Evolutionary conservation across 2,797 vertebrate species (phyloP).

Genomic region (Oreochromis mossambicus): DNA sequence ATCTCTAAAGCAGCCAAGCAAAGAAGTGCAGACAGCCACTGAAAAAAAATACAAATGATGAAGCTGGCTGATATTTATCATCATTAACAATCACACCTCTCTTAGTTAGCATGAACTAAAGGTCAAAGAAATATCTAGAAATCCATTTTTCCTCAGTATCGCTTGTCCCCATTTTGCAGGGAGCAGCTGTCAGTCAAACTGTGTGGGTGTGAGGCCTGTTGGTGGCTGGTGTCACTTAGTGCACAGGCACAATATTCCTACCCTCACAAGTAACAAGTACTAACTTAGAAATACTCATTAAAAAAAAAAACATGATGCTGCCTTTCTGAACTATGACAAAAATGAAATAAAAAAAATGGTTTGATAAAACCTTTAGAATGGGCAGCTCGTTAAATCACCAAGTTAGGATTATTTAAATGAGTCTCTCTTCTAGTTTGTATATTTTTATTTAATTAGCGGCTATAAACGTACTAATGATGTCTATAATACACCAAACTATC

Average conservation of each 20-base stretch:
- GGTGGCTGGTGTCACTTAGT: neutral
- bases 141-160: neutral
- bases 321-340: neutral
- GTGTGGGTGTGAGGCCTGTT: neutral
- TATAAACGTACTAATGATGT: neutral
- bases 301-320: neutral
- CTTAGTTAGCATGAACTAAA: neutral
- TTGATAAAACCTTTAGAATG: neutral
- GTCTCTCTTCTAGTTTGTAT: neutral
- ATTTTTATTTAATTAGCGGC: neutral
- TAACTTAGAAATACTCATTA: neutral
- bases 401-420: neutral
- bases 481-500: neutral
- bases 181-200: slow-evolving; percentile 21
- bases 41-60: slow-evolving; percentile 1
- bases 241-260: neutral
- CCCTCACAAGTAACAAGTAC: neutral
- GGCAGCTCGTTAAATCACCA: neutral
- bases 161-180: neutral
- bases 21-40: neutral
- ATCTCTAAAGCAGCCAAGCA: slow-evolving; percentile 1
- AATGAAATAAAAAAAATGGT: neutral
- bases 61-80: slow-evolving; percentile 7
- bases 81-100: neutral
- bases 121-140: neutral